These are phyloP conservation scores for Pseudorectes ferrugineus DNA, from an alignment of 2,113 vertebrate genomes.

Conservation along the genomic window DNA sequence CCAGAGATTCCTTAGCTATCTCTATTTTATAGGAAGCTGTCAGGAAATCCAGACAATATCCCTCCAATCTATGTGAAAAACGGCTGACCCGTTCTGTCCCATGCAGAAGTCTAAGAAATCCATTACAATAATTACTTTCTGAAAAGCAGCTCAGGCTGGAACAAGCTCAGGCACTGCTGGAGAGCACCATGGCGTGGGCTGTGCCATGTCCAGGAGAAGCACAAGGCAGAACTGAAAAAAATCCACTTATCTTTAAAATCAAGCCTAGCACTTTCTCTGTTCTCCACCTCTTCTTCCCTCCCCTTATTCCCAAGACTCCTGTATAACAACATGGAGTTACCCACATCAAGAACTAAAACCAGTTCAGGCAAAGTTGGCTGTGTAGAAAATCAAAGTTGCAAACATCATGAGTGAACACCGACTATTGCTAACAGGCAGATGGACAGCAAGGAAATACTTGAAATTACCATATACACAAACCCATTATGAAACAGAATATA, in stretches of 20 bases:
- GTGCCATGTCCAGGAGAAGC: neutral
- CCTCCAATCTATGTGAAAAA: neutral
- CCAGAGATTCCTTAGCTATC: neutral
- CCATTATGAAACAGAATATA: neutral
- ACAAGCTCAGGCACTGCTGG: neutral
- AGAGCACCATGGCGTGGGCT: neutral
- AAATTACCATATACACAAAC: neutral
- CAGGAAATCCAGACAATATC: neutral
- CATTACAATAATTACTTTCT: neutral
- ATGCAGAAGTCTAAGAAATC: neutral
- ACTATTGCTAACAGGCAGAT: conserved; percentile 5
- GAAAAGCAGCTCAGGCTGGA: neutral
- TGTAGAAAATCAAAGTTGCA: neutral
- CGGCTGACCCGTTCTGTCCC: neutral
- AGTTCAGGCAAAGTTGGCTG: conserved; percentile 4
- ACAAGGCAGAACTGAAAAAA: neutral
- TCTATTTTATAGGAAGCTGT: neutral
- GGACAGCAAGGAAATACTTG: neutral
- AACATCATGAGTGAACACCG: neutral
- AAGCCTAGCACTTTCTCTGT: neutral
- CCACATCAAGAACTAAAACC: conserved; percentile 20
- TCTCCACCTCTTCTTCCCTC: neutral
- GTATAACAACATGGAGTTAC: neutral
- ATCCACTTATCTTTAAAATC: neutral
- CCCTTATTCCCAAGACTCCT: neutral